phyloP scores from a whole-genome alignment of 1,140 invertebrate genomes.

The Oedothorax gibbosus region DNA sequence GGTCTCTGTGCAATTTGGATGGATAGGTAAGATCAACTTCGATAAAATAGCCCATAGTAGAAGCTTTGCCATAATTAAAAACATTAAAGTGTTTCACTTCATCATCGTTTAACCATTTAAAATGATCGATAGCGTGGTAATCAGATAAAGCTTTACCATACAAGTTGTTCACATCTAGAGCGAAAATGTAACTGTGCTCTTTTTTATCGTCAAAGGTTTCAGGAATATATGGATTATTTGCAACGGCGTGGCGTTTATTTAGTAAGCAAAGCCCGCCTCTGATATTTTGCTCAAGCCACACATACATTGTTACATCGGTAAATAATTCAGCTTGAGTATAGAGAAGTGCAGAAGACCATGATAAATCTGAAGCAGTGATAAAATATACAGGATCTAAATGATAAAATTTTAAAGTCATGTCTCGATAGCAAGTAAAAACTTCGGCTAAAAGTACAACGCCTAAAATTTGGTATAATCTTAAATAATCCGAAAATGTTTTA shows the following conservation, averaged over 20 bases:
- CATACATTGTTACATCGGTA: conserved; percentile 5
- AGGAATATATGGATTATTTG: neutral
- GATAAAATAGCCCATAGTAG: neutral
- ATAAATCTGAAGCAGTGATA: conserved; percentile 11
- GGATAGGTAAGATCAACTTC: conserved; percentile 7
- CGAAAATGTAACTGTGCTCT: neutral
- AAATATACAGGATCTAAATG: conserved; percentile 24
- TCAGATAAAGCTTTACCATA: neutral
- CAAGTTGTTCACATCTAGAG: conserved; percentile 5
- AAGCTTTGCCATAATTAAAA: neutral
- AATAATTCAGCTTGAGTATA: conserved; percentile 17
- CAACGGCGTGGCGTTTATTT: neutral
- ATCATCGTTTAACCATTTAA: neutral
- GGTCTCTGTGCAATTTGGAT: neutral
- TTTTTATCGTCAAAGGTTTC: neutral
- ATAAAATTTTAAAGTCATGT: conserved; percentile 41
- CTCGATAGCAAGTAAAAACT: conserved; percentile 64
- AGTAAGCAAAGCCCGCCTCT: neutral
- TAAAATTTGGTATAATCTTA: conserved; percentile 62
- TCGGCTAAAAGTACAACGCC: conserved; percentile 63
- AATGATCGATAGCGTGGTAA: neutral
- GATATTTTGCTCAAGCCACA: neutral
- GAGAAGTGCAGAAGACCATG: conserved; percentile 24
- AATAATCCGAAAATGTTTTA: conserved; percentile 63
- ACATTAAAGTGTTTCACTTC: neutral